Evolutionary conservation across 2,113 vertebrate species (phyloP), one percentile per base, ranked within the genome.

Genomic region (Mesocricetus auratus): DNA sequence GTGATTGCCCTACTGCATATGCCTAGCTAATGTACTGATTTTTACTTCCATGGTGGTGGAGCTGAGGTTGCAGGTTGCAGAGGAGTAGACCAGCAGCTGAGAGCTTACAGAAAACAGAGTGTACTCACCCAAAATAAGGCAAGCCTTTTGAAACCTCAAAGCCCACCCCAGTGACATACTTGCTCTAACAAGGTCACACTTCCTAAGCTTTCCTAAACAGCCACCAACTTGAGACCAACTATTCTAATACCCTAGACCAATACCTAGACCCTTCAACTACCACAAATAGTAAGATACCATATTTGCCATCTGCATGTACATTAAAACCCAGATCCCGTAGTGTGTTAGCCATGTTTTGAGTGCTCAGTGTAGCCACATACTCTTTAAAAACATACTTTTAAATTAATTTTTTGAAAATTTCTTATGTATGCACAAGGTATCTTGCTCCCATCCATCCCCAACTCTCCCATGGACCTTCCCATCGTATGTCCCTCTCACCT

Each of bases 1-100:
- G 1, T 50, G 39, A 4, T 22, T 47, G 31, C 8, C 39, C 66
- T 60, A 33, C 39, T 50, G 16, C 7, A 16, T 0, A 0, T 22
- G 29, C 45, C 24, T 29, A 22, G 21, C 86, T 62, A 33, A 68
- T 36, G 33, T 31, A 4, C 58, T n/a, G 3, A 5, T 21, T 60
- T 42, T 83, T 79, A 73, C 53, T 64, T 74, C 53, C 45, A 2
- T 60, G 12, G 79, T 82, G 56, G 53, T 58, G 24, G 22, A 5
- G 21, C 88, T 71, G 45, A 86, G 86, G 22, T n/a, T 66, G 17
- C 21, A 60, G 21, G 50, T 69, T 60, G 31, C 36, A 29, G 24
- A 15, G 58, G 8, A 64, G 24, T 31, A 45, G 39, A 85, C 36
- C 12, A 60, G 53, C 36, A 8, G 6, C 79, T 60, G 19, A 79